Evolutionary conservation across 2,888 invertebrate genomes (phyloP), one percentile per base, ranked within the genome.

Genomic region (Drosophila ustulata): DNA sequence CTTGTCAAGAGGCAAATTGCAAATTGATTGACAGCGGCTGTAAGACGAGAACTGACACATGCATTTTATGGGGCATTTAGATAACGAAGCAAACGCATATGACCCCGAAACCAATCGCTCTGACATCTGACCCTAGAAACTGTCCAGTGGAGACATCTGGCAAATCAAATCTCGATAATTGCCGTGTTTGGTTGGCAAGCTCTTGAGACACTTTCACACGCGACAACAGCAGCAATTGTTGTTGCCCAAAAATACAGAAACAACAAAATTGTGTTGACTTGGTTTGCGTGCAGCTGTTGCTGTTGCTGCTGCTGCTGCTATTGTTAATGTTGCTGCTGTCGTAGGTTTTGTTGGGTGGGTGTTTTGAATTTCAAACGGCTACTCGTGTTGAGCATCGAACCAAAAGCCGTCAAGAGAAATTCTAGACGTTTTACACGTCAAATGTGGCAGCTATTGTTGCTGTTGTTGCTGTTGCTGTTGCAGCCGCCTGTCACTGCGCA

Each of bases 351-450:
- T 66, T 66, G 46, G 66, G 66, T 66, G 69, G 70, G 61, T 88
- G 87, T 89, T 89, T 83, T 83, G 34, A 80, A 78, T 89, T 83
- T 87, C 83, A 87, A 87, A 69, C 70, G 73, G 84, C 84, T 85
- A 85, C 84, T 73, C 75, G 89, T 85, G 82, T 85, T 85, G 58
- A 85, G 84, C 89, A 65, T 68, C 82, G 58, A 65, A 69, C 75
- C 75, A 76, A 75, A 73, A 65, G 75, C 78, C 61, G 78, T 67
- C 75, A 72, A 79, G 66, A 73, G 85, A 89, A 88, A 86, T 85
- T 85, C 88, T 82, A 88, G 89, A 89, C 89, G 88, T 75, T 76
- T 89, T 82, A 67, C 74, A 79, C 78, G 77, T 89, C 88, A 88
- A 81, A 76, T 79, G 76, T 80, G 71, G 79, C 66, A 64, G 66